Base-by-base conservation (phyloP, 2,888 invertebrate species). In the Heteromyza rotundicornis region DNA sequence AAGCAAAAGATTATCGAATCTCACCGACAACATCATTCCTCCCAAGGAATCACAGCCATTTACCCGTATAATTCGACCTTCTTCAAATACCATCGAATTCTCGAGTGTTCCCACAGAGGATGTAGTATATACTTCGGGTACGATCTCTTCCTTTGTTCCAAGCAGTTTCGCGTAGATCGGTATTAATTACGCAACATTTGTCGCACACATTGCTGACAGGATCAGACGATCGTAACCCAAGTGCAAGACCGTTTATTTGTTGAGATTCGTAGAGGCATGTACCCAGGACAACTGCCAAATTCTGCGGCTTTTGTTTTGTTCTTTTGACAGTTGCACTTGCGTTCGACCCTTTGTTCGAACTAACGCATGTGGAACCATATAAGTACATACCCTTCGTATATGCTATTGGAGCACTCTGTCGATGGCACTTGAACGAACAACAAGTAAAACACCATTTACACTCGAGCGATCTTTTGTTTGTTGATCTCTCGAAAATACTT, bases 101-200 rank as follows among this genome's bases (percentile, higher is more conserved):
- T 32, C 32, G 12, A 40, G 40, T 7, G 3, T 40, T 40, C 40
- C 40, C 40, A 40, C 40, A 40, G n/a, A n/a, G n/a, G n/a, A n/a
- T n/a, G n/a, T n/a, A n/a, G n/a, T n/a, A n/a, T n/a, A n/a, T n/a
- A n/a, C n/a, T n/a, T n/a, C n/a, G n/a, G n/a, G n/a, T n/a, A n/a
- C n/a, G n/a, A n/a, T n/a, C n/a, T n/a, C n/a, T n/a, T n/a, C n/a
- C n/a, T n/a, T 40, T n/a, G 40, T 40, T 40, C 16, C 12, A 7
- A 47, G 47, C 19, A n/a, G 47, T 19, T 47, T 19, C 19, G 19
- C 2, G 47, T 12, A 5, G 20, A 47, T n/a, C n/a, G 14, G 47
- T 47, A 47, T 47, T 47, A 47, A 47, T 47, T 47, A 47, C 47
- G 47, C 47, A 47, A 47, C 47, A 47, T 20, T 47, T 47, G 19